Base-by-base conservation (phyloP, 1,140 invertebrate species). In the Calycopis cecrops region DNA sequence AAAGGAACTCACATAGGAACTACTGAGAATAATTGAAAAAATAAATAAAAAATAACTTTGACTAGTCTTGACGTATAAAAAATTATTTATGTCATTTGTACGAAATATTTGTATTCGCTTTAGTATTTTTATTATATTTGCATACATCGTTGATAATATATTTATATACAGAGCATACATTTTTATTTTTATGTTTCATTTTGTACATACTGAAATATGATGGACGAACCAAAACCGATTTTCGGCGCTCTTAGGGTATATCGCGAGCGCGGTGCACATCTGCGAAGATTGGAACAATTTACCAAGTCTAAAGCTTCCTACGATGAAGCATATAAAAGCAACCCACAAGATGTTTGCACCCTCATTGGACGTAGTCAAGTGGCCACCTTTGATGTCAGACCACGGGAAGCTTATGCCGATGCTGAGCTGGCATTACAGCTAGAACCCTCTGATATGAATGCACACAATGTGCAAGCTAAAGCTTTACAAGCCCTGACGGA, bases 401-500 rank as follows among this genome's bases (percentile, higher is more conserved):
- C 88, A 9, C 65, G 79, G 37, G 87, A 88, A 38, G 89, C 89
- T 3, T 78, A 88, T 38, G 70, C 81, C 7, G 89, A 90, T 61
- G 87, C 89, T 0, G 82, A 89, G 55, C 72, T 84, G 48, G 88
- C 88, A 6, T 73, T 90, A 10, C 76, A 79, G 58, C 52, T 88
- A 4, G 80, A 87, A 54, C 84, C 87, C 4, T 66, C 68, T 3
- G 87, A 89, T 61, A 79, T 90, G 72, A 81, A 73, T 33, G 81
- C 87, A 4, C 63, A 78, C 11, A 89, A 89, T 35, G 85, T 89
- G 71, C 88, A 88, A 68, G 76, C 88, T 14, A 74, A 86, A 1
- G 88, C 88, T 12, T 85, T 88, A 63, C 90, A 89, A 58, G 80
- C 89, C 1, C 88, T 84, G 76, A 87, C 87, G 16, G 89, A 90